These are phyloP conservation scores for Chloroclysta siterata DNA, from an alignment of 2,888 invertebrate species.

Conservation along the genomic window DNA sequence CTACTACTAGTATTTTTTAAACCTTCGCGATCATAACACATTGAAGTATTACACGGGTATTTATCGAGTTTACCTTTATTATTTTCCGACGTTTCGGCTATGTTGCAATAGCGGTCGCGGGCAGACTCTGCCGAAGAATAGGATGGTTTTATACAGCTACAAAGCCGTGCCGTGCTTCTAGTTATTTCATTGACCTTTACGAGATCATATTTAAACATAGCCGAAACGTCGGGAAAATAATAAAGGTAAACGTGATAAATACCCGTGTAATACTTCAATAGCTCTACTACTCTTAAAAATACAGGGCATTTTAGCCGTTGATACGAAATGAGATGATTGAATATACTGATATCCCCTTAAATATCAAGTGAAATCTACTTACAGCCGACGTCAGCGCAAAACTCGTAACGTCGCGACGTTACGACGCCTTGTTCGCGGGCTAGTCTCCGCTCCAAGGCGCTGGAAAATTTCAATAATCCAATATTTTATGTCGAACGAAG, in stretches of 20 bases:
- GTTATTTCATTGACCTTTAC: not conserved
- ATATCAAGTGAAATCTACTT: constrained; percentile 43
- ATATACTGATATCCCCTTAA: constrained; percentile 3
- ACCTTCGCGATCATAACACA: too few relatives aligned
- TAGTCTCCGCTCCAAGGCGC: constrained; percentile 54
- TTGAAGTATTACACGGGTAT: too few relatives aligned
- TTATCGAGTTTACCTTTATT: too few relatives aligned
- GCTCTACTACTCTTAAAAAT: too few relatives aligned
- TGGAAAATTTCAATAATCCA: constrained; percentile 70
- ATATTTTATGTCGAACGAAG: constrained; percentile 57
- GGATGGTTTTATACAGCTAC: not conserved
- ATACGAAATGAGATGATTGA: not conserved
- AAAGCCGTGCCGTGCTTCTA: not conserved
- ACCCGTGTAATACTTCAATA: too few relatives aligned
- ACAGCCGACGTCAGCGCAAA: constrained; percentile 43
- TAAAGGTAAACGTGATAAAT: too few relatives aligned
- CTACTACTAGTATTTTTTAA: too few relatives aligned
- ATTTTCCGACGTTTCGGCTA: too few relatives aligned
- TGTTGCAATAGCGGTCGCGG: too few relatives aligned
- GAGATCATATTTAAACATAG: too few relatives aligned
- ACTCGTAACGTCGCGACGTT: constrained; percentile 33
- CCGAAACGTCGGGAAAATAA: too few relatives aligned
- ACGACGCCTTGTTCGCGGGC: constrained; percentile 45
- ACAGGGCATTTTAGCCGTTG: not conserved
- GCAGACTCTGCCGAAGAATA: too few relatives aligned